These are phyloP conservation scores for Xerus rutilus DNA, from an alignment of 2,797 vertebrate genomes.

Conservation along the genomic window DNA sequence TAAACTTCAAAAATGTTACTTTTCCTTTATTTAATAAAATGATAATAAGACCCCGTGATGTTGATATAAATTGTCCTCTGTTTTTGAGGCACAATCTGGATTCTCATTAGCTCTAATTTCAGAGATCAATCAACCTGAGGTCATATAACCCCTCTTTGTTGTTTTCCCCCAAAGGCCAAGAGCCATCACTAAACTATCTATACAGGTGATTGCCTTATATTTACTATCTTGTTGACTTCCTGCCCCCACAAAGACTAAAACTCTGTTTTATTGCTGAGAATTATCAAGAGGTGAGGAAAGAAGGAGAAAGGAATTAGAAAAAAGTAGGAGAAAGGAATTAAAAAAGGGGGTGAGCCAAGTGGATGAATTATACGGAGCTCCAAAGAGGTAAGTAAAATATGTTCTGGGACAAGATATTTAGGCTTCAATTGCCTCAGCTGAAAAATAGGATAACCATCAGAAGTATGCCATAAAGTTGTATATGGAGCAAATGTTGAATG, in stretches of 20 bases:
- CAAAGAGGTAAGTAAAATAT: background rate
- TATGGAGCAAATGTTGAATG: background rate
- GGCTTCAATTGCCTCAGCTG: background rate
- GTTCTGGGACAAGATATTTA: background rate
- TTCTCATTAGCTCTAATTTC: background rate
- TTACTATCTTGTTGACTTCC: background rate
- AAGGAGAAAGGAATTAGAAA: background rate
- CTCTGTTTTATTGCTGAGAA: background rate
- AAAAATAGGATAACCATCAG: background rate
- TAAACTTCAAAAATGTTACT: background rate
- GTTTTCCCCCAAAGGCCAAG: background rate
- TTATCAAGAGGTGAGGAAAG: background rate
- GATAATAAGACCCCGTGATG: background rate
- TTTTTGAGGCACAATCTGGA: background rate
- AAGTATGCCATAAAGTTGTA: background rate
- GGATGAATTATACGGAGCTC: background rate
- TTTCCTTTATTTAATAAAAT: slow-evolving; percentile 56
- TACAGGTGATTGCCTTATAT: background rate
- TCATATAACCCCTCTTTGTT: background rate
- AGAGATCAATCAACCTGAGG: background rate
- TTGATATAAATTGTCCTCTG: background rate
- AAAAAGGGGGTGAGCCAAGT: background rate
- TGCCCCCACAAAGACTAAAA: background rate
- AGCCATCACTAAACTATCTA: background rate
- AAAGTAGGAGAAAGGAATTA: background rate